Evolutionary conservation across 2,888 invertebrate genomes (phyloP), one percentile per base, ranked within the genome.

Genomic region (Microctonus brassicae): DNA sequence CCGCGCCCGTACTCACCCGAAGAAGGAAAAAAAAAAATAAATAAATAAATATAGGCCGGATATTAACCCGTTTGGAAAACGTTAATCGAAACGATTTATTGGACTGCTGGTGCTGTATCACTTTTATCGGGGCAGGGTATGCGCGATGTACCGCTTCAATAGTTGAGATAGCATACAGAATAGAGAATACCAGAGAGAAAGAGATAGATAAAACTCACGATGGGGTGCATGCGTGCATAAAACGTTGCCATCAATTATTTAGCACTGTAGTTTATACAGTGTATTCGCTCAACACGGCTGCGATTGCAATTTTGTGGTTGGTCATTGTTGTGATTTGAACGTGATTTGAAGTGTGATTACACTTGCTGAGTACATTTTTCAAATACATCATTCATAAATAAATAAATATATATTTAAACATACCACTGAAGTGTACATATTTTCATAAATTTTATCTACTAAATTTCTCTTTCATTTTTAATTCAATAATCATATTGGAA

Each of bases 71-170:
- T 66, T 70, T 70, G 60, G 65, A 70, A 66, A 70, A 66, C 61
- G 61, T 70, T 70, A 66, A 70, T 70, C 58, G 70, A 70, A 66
- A 66, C 58, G 66, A 66, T 70, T 70, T 70, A 70, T 70, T 70
- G 70, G 61, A 36, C 26, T 60, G 66, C 47, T 34, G 24, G 47
- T 64, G 57, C 70, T 58, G 58, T 70, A 70, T 64, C 64, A 70
- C 33, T 58, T 70, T 70, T 70, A 64, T 70, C 64, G 34, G 22
- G 11, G 29, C 26, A 7, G 34, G 53, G 53, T 61, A 62, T 36
- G 69, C 61, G 17, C 61, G 17, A 29, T 29, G 13, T 42, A 24
- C 22, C 11, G 26, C 2, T 62, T 42, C 24, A 42, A 62, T 42
- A 22, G 62, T 62, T 24, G n/a, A 10, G 10, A 9, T 5, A 55